Percentiles rank a stretch among this genome's conserved stretches.
Conservation (phyloP, 2,797 vertebrate species). For the Botia kubotai region DNA sequence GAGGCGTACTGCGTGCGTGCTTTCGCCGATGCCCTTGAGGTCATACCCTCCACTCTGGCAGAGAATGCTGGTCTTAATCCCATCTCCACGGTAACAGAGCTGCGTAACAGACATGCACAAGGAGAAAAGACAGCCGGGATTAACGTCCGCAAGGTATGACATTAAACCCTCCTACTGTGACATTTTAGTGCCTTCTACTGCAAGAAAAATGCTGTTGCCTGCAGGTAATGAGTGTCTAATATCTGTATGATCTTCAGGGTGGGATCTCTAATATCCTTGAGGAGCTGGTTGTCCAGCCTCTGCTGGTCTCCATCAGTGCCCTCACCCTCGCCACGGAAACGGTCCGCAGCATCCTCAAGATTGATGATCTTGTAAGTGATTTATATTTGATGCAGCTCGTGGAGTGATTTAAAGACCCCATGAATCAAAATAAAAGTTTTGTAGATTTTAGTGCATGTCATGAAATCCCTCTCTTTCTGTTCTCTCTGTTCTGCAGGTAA, state of each 20-base stretch:
- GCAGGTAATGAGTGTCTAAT: neutral
- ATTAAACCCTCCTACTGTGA: neutral
- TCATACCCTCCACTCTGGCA: slow-evolving; percentile 94
- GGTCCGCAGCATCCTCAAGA: slow-evolving; percentile 97
- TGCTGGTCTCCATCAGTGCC: slow-evolving; percentile 92
- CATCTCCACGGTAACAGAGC: slow-evolving; percentile 95
- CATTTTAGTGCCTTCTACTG: neutral
- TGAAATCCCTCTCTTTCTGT: neutral
- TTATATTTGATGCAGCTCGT: neutral
- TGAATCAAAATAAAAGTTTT: neutral
- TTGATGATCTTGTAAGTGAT: slow-evolving; percentile 92
- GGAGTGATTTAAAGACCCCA: neutral
- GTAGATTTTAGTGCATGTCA: neutral
- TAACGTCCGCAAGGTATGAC: slow-evolving; percentile 92
- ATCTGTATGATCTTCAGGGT: slow-evolving; percentile 76
- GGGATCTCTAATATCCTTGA: slow-evolving; percentile 99
- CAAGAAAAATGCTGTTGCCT: neutral
- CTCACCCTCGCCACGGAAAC: slow-evolving; percentile 95
- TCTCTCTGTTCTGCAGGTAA: slow-evolving; percentile 80
- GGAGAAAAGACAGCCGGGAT: slow-evolving; percentile 96
- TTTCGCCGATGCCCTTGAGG: slow-evolving; percentile 91
- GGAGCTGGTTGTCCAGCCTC: slow-evolving; percentile 94
- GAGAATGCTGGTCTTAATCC: slow-evolving; percentile 98
- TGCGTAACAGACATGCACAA: slow-evolving; percentile 96
- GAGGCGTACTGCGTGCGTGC: slow-evolving; percentile 95